Evolutionary conservation across 2,888 invertebrate genomes (phyloP).

Genomic region (Oligia latruncula): DNA sequence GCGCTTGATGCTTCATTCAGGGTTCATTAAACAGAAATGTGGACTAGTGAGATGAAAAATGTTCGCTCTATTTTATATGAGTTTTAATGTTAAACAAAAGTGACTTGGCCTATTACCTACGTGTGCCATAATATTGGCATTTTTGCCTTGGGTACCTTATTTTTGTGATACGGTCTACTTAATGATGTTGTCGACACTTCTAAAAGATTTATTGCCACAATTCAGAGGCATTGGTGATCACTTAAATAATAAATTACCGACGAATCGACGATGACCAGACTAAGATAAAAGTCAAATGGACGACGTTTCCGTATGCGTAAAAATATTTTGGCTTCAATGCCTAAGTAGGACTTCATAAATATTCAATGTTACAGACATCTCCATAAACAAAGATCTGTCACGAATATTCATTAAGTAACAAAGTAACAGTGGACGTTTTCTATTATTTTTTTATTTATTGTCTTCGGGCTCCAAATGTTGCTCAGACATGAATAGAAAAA

Average conservation of each 20-base stretch:
- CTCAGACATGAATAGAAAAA: conserved; percentile 43
- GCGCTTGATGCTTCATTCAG: conserved; percentile 64
- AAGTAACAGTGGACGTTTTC: conserved; percentile 12
- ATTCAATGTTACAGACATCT: neutral
- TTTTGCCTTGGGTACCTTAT: conserved; percentile 1
- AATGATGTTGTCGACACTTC: conserved; percentile 23
- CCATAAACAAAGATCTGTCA: neutral
- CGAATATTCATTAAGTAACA: conserved; percentile 30
- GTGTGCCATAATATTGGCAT: conserved; percentile 13
- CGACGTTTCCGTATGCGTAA: neutral
- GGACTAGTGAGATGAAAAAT: conserved; percentile 64
- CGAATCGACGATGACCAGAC: neutral
- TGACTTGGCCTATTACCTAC: conserved; percentile 29
- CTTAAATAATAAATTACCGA: neutral
- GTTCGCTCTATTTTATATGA: conserved; percentile 52
- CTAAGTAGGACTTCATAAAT: neutral
- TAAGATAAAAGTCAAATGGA: neutral
- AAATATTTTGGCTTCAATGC: neutral
- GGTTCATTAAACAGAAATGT: conserved; percentile 62
- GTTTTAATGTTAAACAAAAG: conserved; percentile 45
- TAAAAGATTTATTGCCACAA: conserved; percentile 23
- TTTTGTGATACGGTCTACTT: neutral
- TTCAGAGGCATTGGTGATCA: conserved; percentile 10
- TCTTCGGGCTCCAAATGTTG: conserved; percentile 34
- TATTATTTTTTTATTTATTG: conserved; percentile 35